Evolutionary conservation across 1,140 invertebrate genomes (phyloP).

Genomic region (Trachymyrmex cornetzi): DNA sequence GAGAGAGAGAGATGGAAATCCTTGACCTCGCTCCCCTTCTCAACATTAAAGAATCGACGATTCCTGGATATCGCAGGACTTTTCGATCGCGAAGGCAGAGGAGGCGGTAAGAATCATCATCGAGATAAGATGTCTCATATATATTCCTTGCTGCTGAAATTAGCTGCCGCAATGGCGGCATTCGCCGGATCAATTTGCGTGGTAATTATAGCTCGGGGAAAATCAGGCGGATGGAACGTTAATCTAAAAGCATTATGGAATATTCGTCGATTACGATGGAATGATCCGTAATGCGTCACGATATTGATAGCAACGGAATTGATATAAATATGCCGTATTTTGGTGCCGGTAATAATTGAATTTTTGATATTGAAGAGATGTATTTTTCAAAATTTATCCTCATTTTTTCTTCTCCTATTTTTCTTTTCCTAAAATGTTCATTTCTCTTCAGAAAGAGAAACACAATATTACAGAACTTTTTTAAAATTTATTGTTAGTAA

Average conservation of each 20-base stretch:
- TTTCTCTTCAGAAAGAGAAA: not conserved
- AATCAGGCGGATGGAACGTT: slow-evolving; percentile 21
- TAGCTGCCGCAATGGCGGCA: slow-evolving; percentile 25
- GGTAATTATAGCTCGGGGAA: slow-evolving; percentile 59
- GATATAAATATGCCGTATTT: slow-evolving; percentile 20
- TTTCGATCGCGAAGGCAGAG: not conserved
- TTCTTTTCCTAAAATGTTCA: not conserved
- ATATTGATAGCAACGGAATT: slow-evolving; percentile 35
- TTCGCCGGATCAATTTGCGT: slow-evolving; percentile 46
- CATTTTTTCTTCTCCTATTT: not conserved
- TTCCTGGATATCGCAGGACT: not conserved
- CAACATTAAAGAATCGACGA: slow-evolving; percentile 20
- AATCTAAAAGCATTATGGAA: slow-evolving; percentile 45
- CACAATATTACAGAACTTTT: not conserved
- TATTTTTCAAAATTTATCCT: not conserved
- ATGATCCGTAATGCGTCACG: slow-evolving; percentile 8
- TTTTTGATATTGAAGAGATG: not conserved
- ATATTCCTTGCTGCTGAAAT: slow-evolving; percentile 35
- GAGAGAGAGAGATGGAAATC: slow-evolving; percentile 64
- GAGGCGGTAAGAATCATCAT: slow-evolving; percentile 18
- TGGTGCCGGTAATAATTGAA: not conserved
- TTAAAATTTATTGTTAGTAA: not conserved
- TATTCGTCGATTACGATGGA: slow-evolving; percentile 49
- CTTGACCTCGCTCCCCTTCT: slow-evolving; percentile 66
- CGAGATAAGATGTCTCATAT: slow-evolving; percentile 37